Percentiles rank a stretch among this genome's conserved stretches.
These are phyloP conservation scores for Anguilla pacifica DNA, from an alignment of 2,797 vertebrate species.

Conservation along the genomic window DNA sequence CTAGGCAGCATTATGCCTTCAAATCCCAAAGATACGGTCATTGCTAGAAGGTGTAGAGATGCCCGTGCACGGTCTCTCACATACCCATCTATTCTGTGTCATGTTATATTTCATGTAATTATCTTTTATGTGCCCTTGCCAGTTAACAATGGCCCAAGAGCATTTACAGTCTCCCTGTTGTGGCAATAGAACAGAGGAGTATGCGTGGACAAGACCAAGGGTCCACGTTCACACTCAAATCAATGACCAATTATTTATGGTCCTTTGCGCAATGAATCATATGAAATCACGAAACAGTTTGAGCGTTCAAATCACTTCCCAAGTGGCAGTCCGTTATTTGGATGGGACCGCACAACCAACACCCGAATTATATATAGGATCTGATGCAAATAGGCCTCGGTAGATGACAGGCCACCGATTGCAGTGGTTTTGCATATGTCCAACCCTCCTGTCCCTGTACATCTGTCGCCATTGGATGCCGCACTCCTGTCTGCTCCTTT, in stretches of 20 bases:
- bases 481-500: background rate
- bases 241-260: background rate
- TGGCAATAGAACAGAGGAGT: background rate
- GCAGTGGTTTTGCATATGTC: background rate
- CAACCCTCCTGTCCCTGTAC: background rate
- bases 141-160: background rate
- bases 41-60: background rate
- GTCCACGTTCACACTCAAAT: background rate
- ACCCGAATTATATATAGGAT: background rate
- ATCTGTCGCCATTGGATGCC: background rate
- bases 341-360: background rate
- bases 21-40: background rate
- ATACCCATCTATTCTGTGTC: background rate
- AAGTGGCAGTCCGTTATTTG: background rate
- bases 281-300: background rate
- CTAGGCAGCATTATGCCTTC: no score
- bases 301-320: background rate
- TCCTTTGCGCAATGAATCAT: background rate
- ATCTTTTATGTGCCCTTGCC: background rate
- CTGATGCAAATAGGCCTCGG: slow-evolving; percentile 3
- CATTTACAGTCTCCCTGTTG: background rate
- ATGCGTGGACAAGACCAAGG: background rate
- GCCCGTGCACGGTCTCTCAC: background rate
- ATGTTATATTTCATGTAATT: background rate
- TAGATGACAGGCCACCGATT: background rate